Evolutionary conservation across 2,113 vertebrate species (phyloP).

Genomic region (Nerophis lumbriciformis): DNA sequence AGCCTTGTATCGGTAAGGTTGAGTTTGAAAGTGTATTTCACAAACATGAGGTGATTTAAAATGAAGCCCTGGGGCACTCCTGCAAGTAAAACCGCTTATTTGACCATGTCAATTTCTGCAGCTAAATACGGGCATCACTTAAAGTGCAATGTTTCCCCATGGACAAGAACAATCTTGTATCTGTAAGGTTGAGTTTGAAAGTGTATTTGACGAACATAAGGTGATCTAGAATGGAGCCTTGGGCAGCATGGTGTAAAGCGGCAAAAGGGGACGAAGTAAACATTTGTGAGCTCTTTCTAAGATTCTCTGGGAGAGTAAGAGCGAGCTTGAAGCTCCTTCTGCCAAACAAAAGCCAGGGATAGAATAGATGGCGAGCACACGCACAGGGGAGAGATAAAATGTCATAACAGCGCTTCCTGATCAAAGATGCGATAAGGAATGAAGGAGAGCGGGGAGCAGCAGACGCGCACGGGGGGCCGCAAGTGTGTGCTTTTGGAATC

Average conservation of each 20-base stretch:
- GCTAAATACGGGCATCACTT: too few relatives aligned
- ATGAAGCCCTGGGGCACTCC: neutral
- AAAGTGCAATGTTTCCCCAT: too few relatives aligned
- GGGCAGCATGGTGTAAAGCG: neutral
- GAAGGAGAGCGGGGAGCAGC: neutral
- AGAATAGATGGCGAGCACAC: constrained; percentile 39
- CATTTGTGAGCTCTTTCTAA: constrained; percentile 22
- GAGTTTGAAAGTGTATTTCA: too few relatives aligned
- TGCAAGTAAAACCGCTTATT: too few relatives aligned
- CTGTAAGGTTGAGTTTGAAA: too few relatives aligned
- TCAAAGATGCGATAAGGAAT: constrained; percentile 48
- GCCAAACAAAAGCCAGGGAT: constrained; percentile 55
- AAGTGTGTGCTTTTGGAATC: constrained; percentile 23
- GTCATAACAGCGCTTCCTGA: constrained; percentile 53
- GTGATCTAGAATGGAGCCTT: neutral
- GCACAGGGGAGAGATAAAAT: constrained; percentile 46
- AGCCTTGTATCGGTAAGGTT: too few relatives aligned
- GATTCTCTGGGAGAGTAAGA: constrained; percentile 41
- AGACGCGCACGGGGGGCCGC: constrained; percentile 1
- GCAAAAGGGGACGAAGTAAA: neutral
- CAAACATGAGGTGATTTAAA: neutral
- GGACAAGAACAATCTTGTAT: too few relatives aligned
- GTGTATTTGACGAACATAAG: neutral
- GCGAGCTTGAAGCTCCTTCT: constrained; percentile 39
- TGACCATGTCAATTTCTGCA: too few relatives aligned